Percentiles rank a stretch among this genome's conserved stretches.
phyloP scores from a whole-genome alignment of 2,888 invertebrate species.

The Dicranocentrus wangi region DNA sequence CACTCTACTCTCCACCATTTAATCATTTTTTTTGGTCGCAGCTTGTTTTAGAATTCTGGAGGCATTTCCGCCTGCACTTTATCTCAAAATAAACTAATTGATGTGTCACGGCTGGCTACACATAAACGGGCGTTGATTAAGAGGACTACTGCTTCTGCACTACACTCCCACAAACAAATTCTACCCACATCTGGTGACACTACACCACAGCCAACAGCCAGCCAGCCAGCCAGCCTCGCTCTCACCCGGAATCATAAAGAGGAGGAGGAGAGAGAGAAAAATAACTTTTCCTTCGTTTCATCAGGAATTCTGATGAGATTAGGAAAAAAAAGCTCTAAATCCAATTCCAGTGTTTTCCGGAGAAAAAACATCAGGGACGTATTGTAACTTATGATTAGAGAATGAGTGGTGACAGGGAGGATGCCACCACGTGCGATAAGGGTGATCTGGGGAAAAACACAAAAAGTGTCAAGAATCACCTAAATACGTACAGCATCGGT shows the following conservation, averaged over 20 bases:
- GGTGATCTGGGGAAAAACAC: constrained; percentile 20
- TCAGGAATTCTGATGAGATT: constrained; percentile 48
- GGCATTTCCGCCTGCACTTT: neutral
- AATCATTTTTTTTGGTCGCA: neutral
- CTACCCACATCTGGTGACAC: too few relatives aligned
- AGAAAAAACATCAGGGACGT: constrained; percentile 54
- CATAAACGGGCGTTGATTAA: neutral
- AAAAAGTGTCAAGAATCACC: constrained; percentile 16
- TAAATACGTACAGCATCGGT: neutral
- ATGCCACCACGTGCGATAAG: constrained; percentile 46
- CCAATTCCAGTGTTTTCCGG: constrained; percentile 48
- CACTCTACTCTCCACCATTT: neutral
- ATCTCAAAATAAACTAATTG: neutral
- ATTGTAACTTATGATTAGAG: constrained; percentile 65
- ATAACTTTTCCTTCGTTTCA: neutral
- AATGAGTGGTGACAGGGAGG: constrained; percentile 47
- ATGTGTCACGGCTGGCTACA: neutral
- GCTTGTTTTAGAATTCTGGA: constrained; percentile 4
- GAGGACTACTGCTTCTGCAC: too few relatives aligned
- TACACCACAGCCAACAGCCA: neutral
- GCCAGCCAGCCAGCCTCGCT: too few relatives aligned
- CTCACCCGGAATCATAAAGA: constrained; percentile 2
- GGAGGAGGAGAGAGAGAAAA: neutral
- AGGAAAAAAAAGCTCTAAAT: constrained; percentile 58
- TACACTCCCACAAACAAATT: too few relatives aligned